Percentiles rank a stretch among this genome's conserved stretches.
Evolutionary conservation across 30 jellyfish, hydroid and myxozoan species (phyloP).

Genomic region (Hydractinia symbiolongicarpus): DNA sequence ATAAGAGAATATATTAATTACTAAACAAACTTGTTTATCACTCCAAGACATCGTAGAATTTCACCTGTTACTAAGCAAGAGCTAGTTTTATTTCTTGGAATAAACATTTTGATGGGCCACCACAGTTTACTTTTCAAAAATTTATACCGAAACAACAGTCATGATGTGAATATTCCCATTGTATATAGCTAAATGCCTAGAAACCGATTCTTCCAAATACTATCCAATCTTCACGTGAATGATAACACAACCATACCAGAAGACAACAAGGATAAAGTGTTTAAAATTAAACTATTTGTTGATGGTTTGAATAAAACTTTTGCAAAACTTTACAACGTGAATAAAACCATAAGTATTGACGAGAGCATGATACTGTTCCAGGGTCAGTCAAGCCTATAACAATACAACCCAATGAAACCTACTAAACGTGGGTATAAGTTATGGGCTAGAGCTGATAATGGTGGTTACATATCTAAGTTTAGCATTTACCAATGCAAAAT

Average conservation of each 20-base stretch:
- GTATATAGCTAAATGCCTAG: constrained; percentile 33
- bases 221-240: constrained; percentile 44
- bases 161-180: constrained; percentile 38
- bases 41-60: constrained; percentile 23
- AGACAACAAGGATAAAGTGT: constrained; percentile 46
- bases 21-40: constrained; percentile 45
- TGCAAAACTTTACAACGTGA: constrained; percentile 45
- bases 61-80: constrained; percentile 38
- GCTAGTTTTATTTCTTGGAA: constrained; percentile 40
- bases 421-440: constrained; percentile 61
- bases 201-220: constrained; percentile 30
- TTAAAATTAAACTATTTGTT: constrained; percentile 36
- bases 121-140: constrained; percentile 30
- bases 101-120: constrained; percentile 51
- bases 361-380: constrained; percentile 68
- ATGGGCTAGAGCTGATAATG: constrained; percentile 71
- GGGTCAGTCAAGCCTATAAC: constrained; percentile 45
- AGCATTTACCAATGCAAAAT: constrained; percentile 61
- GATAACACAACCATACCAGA: constrained; percentile 56
- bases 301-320: constrained; percentile 42
- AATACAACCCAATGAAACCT: constrained; percentile 63
- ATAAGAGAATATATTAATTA: constrained; percentile 26
- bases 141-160: constrained; percentile 21
- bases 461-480: constrained; percentile 63
- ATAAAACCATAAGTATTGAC: constrained; percentile 40